A percentile compares a stretch with the other conserved stretches of the same genome.
These are phyloP conservation scores for Pedetes capensis DNA, from an alignment of 2,113 vertebrate species.

Conservation along the genomic window DNA sequence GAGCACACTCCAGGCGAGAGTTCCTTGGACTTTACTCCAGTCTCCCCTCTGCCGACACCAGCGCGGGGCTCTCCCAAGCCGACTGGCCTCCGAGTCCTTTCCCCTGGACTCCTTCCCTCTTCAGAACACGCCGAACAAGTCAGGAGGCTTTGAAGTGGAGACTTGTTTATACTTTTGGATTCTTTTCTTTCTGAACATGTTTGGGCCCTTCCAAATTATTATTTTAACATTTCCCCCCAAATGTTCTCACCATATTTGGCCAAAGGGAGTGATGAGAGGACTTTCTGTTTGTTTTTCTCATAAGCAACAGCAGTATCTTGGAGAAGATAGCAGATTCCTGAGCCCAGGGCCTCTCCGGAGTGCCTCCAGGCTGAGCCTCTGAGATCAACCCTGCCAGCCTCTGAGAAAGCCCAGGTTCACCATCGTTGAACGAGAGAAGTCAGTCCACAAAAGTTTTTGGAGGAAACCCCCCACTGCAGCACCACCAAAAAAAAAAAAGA, in stretches of 20 bases:
- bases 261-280: neutral
- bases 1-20: neutral
- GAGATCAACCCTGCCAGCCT: too few relatives aligned
- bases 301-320: neutral
- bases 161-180: neutral
- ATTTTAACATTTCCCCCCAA: neutral
- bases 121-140: neutral
- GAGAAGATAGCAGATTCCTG: neutral
- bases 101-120: accelerated
- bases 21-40: too few relatives aligned
- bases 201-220: constrained; percentile 3
- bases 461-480: neutral
- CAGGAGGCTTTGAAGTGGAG: constrained; percentile 11
- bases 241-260: constrained; percentile 24
- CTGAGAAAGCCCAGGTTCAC: neutral
- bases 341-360: accelerated
- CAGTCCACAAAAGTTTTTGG: neutral
- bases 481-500: too few relatives aligned
- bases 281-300: neutral
- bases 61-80: accelerated
- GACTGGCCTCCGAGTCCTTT: neutral
- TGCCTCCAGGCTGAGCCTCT: neutral
- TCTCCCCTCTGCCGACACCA: accelerated
- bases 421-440: neutral
- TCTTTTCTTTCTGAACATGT: neutral